These are phyloP conservation scores for Enoplosus armatus DNA, from an alignment of 2,797 vertebrate genomes.

Conservation along the genomic window DNA sequence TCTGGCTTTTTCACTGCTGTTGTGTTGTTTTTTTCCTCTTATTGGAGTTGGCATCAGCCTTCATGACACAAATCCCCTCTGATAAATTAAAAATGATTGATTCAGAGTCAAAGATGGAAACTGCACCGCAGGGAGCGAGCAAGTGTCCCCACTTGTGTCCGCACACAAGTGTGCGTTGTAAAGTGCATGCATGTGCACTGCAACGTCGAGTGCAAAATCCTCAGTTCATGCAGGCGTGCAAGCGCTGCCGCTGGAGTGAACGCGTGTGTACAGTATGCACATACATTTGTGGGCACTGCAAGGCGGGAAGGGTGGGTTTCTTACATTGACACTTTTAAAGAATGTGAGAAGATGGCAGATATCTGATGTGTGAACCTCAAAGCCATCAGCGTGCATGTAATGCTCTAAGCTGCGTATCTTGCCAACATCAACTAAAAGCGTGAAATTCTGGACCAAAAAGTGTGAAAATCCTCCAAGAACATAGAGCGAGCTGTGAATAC, in stretches of 20 bases:
- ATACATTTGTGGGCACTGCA: constrained; percentile 47
- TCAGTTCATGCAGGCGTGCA: constrained; percentile 32
- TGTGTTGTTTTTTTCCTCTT: constrained; percentile 76
- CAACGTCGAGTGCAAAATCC: constrained; percentile 38
- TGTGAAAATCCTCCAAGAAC: constrained; percentile 78
- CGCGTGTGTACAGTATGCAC: constrained; percentile 48
- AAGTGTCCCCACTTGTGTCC: constrained; percentile 60
- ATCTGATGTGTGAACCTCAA: constrained; percentile 77
- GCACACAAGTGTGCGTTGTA: constrained; percentile 41
- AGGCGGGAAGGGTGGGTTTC: constrained; percentile 66
- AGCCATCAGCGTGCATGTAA: constrained; percentile 74
- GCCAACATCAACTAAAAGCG: constrained; percentile 79
- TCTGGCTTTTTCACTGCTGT: constrained; percentile 82
- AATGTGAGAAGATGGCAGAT: constrained; percentile 81
- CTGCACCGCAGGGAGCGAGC: constrained; percentile 68
- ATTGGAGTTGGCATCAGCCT: constrained; percentile 86
- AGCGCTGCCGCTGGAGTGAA: constrained; percentile 42
- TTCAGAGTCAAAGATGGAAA: constrained; percentile 88
- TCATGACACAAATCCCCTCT: constrained; percentile 88
- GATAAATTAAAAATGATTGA: constrained; percentile 91
- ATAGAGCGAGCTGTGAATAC: constrained; percentile 71
- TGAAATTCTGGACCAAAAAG: constrained; percentile 75
- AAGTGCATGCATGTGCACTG: constrained; percentile 49
- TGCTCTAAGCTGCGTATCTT: constrained; percentile 69
- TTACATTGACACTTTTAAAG: constrained; percentile 77